Evolutionary conservation across 1,140 invertebrate genomes (phyloP).

Genomic region (Drosophila oshimai): DNA sequence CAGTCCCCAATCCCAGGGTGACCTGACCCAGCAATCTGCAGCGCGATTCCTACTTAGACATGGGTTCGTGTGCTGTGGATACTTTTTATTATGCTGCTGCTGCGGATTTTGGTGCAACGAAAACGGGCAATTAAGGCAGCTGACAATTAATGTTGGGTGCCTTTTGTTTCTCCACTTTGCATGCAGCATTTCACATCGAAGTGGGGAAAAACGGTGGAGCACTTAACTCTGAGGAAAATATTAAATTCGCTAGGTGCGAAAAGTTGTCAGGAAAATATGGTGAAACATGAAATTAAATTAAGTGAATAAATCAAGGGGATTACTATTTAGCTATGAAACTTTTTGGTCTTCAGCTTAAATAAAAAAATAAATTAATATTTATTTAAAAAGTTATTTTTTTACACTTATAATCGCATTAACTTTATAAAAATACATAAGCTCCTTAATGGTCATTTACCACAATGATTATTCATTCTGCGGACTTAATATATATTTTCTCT

Average conservation of each 20-base stretch:
- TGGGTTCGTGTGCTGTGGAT: conserved; percentile 15
- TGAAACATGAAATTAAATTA: neutral
- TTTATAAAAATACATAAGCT: no score
- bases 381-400: no score
- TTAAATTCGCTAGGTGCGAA: no score
- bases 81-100: conserved; percentile 35
- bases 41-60: conserved; percentile 15
- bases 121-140: conserved; percentile 47
- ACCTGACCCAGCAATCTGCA: conserved; percentile 2
- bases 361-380: no score
- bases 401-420: no score
- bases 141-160: conserved; percentile 41
- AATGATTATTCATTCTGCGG: no score
- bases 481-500: no score
- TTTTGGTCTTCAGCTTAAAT: no score
- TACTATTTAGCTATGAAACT: no score
- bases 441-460: no score
- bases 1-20: neutral
- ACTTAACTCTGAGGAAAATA: neutral
- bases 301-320: no score
- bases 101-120: conserved; percentile 53
- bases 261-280: neutral
- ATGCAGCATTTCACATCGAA: conserved; percentile 4
- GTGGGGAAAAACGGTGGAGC: neutral
- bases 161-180: conserved; percentile 1